These are phyloP conservation scores for Leptocoma aspasia DNA, from an alignment of 2,113 vertebrate genomes.

Conservation along the genomic window DNA sequence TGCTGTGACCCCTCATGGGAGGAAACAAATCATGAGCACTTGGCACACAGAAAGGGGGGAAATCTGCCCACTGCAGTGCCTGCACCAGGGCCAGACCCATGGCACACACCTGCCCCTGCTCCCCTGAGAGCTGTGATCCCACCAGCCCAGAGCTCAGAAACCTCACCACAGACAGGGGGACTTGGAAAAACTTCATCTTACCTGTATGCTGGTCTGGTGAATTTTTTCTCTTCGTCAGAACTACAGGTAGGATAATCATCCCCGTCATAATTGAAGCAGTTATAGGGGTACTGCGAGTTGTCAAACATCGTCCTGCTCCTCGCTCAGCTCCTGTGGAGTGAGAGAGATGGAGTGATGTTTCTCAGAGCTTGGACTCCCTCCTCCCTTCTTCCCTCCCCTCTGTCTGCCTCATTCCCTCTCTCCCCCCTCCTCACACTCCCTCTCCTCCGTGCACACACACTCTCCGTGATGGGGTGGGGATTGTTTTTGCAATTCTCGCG, in stretches of 20 bases:
- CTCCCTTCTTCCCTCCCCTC: constrained; percentile 62
- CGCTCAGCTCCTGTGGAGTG: constrained; percentile 44
- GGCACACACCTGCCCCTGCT: rapidly evolving
- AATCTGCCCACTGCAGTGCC: neutral
- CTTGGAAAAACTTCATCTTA: constrained; percentile 68
- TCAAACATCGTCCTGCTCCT: constrained; percentile 86
- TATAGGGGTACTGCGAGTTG: constrained; percentile 93
- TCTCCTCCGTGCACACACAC: constrained; percentile 27
- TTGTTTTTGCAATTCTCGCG: constrained; percentile 22
- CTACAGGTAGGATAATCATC: constrained; percentile 90
- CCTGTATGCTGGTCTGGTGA: constrained; percentile 95
- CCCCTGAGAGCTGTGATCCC: neutral
- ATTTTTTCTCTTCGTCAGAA: constrained; percentile 89
- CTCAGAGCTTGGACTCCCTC: constrained; percentile 56
- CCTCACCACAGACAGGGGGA: neutral
- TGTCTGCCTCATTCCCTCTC: constrained; percentile 45
- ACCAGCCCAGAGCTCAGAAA: neutral
- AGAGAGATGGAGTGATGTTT: constrained; percentile 67
- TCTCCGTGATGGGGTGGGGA: constrained; percentile 48
- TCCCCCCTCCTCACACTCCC: constrained; percentile 24
- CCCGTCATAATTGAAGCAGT: constrained; percentile 95
- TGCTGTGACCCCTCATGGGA: neutral
- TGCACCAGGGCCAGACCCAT: neutral
- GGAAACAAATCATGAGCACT: neutral
- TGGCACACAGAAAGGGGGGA: neutral